Conservation (phyloP, 2,888 invertebrate genomes). For the Drosophila subsilvestris region DNA sequence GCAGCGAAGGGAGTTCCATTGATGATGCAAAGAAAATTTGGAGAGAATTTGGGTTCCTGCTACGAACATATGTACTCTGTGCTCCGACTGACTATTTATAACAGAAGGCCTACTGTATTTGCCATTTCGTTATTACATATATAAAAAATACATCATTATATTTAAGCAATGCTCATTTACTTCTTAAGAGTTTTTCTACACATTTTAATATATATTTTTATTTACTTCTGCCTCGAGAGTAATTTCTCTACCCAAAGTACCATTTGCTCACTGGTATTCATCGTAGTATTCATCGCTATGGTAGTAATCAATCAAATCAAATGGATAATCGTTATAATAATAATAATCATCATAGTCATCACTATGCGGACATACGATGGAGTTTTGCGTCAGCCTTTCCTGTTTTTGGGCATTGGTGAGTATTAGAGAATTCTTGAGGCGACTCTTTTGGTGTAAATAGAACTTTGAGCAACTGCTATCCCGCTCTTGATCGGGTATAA, state of each 20-base stretch:
- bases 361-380: neutral
- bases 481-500: conserved; percentile 1
- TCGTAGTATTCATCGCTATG: neutral
- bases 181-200: neutral
- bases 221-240: neutral
- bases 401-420: neutral
- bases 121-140: no score
- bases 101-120: no score
- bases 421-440: neutral
- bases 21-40: no score
- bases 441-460: neutral
- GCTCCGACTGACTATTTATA: no score
- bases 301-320: no score
- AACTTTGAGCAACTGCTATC: neutral
- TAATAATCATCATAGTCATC: neutral
- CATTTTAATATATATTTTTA: neutral
- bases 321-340: neutral
- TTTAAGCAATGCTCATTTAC: neutral
- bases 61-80: no score
- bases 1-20: no score
- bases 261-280: neutral
- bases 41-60: no score
- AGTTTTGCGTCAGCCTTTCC: neutral
- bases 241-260: neutral
- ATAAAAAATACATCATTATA: neutral